Base-by-base conservation (phyloP, 2,797 vertebrate genomes). In the Centropyge bicolor region DNA sequence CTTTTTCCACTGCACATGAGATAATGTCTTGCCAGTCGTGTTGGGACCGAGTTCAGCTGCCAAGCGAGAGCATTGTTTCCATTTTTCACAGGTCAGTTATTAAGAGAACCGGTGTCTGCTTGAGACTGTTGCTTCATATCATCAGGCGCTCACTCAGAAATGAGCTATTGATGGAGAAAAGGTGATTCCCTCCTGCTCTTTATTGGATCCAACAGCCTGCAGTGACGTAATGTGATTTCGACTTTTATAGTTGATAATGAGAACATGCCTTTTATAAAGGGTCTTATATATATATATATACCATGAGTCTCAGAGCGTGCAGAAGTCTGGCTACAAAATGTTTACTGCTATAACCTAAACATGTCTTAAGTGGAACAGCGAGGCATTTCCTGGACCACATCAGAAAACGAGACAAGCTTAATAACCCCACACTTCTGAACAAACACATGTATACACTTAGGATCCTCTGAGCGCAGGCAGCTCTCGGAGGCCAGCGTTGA, bases 311-410 rank as follows among this genome's bases (percentile, higher is more conserved):
- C 72, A 70, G 41, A 60, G 49, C 57, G 4, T 62, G 52, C 78
- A 86, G 77, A 84, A 90, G 82, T 87, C 74, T 86, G 88, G 70
- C 89, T 82, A 73, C 89, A 91, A 87, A 89, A 91, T 89, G 89
- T 92, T 94, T 92, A 92, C 79, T 78, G 80, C 71, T 70, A 6
- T 70, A 90, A 82, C 90, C 84, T 92, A 89, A 92, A 92, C 88
- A 92, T 83, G 74, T 80, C 82, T 90, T 76, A 78, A 82, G 77
- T 82, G 71, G 74, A 83, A 74, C 79, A 80, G 79, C 54, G 74
- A 94, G 91, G 85, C 85, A 89, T 90, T 93, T 93, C 87, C 90
- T 92, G 86, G 83, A 92, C 92, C 92, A 94, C 92, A 92, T 91
- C 90, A 94, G 87, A 91, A 86, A 87, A 83, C 76, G 80, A 90